Conservation (phyloP, 2,797 vertebrate species). For the Orientallactaga sibirica region DNA sequence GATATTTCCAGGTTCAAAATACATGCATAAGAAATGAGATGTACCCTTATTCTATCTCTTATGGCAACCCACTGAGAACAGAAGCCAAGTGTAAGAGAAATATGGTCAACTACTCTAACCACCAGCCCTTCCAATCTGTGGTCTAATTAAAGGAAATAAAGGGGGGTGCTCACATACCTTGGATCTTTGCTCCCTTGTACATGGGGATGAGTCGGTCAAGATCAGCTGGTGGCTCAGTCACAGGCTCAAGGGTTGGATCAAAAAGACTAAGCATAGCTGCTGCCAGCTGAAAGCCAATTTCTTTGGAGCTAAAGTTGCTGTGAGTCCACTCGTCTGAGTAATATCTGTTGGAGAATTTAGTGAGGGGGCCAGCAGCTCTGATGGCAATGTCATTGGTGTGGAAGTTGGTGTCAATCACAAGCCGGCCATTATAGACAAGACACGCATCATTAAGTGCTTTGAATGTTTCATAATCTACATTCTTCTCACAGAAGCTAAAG, state of each 20-base stretch:
- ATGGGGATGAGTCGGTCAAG: constrained; percentile 89
- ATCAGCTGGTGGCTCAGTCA: constrained; percentile 70
- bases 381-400: constrained; percentile 92
- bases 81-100: background rate
- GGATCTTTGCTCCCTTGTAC: constrained; percentile 91
- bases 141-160: background rate
- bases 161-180: constrained; percentile 87
- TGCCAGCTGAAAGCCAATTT: constrained; percentile 94
- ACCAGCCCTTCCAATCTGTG: background rate
- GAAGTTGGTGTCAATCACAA: constrained; percentile 92
- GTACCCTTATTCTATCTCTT: background rate
- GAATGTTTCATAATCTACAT: constrained; percentile 92
- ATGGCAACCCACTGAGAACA: background rate
- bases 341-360: constrained; percentile 93
- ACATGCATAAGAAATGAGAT: background rate
- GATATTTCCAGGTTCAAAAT: background rate
- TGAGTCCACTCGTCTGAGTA: constrained; percentile 91
- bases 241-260: constrained; percentile 89
- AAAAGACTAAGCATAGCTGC: constrained; percentile 90
- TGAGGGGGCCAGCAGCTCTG: constrained; percentile 93
- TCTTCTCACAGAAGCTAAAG: constrained; percentile 91
- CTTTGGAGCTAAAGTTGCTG: constrained; percentile 92
- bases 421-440: constrained; percentile 93
- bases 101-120: background rate
- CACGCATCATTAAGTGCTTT: constrained; percentile 91